Conservation (phyloP, 2,797 vertebrate species). For the Sebastes paucispinis region DNA sequence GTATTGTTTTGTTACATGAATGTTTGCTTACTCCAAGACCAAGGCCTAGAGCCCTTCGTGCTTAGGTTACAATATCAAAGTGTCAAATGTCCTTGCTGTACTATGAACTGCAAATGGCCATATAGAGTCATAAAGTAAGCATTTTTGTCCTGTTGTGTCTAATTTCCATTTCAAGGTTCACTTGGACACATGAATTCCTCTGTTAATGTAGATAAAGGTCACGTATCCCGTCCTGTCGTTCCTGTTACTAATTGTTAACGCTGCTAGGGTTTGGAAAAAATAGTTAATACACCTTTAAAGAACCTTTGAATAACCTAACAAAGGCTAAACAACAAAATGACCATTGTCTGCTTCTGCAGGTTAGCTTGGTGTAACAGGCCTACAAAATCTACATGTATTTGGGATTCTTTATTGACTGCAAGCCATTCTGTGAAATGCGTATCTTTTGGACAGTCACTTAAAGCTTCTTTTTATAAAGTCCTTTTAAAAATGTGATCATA, state of each 20-base stretch:
- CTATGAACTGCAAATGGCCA: not conserved
- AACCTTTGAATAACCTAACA: not conserved
- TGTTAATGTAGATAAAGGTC: not conserved
- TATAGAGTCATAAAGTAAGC: not conserved
- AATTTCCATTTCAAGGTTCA: constrained; percentile 11
- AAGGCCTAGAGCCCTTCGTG: not conserved
- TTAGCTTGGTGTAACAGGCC: not conserved
- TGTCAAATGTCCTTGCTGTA: not conserved
- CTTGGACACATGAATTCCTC: not conserved
- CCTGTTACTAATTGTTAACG: not conserved
- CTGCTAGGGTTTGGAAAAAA: not conserved
- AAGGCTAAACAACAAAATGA: not conserved
- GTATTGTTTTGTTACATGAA: not conserved
- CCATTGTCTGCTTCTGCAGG: not conserved
- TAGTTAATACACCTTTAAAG: not conserved
- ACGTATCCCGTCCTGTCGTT: not conserved
- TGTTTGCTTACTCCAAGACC: not conserved
- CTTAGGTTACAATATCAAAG: not conserved
- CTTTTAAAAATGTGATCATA: not conserved
- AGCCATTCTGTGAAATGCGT: not conserved
- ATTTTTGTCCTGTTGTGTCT: constrained; percentile 1
- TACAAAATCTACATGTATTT: not conserved
- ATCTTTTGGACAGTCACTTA: not conserved
- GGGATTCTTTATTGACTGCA: not conserved
- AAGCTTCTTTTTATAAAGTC: not conserved